Conservation (phyloP, 2,888 invertebrate species). For the Ptychoptera albimana region DNA sequence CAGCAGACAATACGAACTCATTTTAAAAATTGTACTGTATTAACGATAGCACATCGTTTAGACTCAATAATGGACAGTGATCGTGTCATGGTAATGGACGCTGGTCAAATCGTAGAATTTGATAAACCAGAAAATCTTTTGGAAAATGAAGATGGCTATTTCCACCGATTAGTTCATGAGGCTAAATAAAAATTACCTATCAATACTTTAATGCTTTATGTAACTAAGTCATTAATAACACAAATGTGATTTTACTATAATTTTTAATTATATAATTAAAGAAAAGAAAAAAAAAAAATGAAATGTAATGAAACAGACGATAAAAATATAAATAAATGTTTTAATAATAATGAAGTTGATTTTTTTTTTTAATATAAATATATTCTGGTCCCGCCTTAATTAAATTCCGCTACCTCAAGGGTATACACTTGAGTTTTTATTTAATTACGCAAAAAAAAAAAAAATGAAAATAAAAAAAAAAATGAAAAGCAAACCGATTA, state of each 20-base stretch:
- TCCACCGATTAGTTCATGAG: slow-evolving; percentile 45
- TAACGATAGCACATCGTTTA: slow-evolving; percentile 82
- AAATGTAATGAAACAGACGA: not conserved
- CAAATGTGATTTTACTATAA: not conserved
- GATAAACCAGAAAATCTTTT: slow-evolving; percentile 50
- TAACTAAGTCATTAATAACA: not conserved
- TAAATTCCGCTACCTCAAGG: no score
- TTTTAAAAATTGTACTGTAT: slow-evolving; percentile 67
- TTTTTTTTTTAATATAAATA: no score
- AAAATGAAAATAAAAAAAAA: no score
- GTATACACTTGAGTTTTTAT: no score
- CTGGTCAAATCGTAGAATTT: slow-evolving; percentile 56
- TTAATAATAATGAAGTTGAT: no score
- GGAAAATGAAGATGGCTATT: slow-evolving; percentile 35
- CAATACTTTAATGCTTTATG: no score
- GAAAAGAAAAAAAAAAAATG: not conserved
- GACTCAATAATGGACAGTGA: slow-evolving; percentile 79
- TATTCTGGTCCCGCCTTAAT: no score
- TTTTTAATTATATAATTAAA: not conserved
- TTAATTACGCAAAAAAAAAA: no score
- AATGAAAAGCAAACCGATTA: no score
- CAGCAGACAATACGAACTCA: slow-evolving; percentile 67
- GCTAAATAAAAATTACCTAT: no score
- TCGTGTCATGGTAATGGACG: slow-evolving; percentile 63
- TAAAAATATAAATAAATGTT: no score